These are phyloP conservation scores for Petromus typicus DNA, from an alignment of 2,113 vertebrate genomes.

Conservation along the genomic window DNA sequence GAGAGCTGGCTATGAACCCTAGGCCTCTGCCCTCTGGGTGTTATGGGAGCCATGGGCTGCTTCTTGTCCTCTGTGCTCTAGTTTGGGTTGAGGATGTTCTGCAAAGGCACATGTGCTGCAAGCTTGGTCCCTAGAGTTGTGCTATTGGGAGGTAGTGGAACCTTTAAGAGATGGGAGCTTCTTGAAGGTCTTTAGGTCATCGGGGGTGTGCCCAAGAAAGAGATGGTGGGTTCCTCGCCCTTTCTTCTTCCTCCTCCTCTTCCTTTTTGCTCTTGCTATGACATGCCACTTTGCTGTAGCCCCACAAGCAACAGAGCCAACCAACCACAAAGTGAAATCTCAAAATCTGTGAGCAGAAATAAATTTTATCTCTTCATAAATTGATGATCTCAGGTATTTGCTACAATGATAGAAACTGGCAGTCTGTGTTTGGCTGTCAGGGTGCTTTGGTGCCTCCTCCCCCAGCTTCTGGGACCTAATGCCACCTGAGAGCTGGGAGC, in stretches of 20 bases:
- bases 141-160: not conserved
- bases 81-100: not conserved
- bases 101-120: not conserved
- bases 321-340: not conserved
- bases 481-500: not conserved
- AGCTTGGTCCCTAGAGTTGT: not conserved
- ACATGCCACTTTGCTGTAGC: not conserved
- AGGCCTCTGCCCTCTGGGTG: not conserved
- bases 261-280: not conserved
- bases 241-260: not conserved
- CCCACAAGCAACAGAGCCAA: not conserved
- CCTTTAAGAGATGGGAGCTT: not conserved
- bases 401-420: not conserved
- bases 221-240: not conserved
- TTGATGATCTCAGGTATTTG: not conserved
- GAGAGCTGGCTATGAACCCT: not conserved
- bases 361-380: not conserved
- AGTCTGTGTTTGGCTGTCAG: not conserved
- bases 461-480: not conserved
- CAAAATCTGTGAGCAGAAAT: not conserved
- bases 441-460: not conserved
- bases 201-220: not conserved
- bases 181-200: not conserved
- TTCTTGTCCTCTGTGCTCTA: not conserved
- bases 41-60: not conserved